Percentiles rank a stretch among this genome's conserved stretches.
Conservation (phyloP, 2,888 invertebrate species). For the Idaea aversata region DNA sequence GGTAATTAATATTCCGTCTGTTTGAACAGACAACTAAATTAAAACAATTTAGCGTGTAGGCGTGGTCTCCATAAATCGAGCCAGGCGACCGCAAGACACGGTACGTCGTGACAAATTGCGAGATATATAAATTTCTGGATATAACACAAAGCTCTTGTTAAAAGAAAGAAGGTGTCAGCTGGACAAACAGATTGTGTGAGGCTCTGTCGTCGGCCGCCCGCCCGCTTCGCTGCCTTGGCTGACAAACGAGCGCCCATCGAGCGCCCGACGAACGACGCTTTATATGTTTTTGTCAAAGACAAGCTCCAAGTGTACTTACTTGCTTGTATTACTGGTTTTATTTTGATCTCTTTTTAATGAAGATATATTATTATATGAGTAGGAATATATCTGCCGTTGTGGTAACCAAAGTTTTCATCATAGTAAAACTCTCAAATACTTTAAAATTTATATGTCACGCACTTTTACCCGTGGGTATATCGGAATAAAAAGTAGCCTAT, state of each 20-base stretch:
- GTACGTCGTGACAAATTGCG: conserved; percentile 51
- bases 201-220: conserved; percentile 21
- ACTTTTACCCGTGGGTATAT: too few relatives aligned
- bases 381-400: too few relatives aligned
- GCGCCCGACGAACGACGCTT: background rate
- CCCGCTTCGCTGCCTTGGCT: conserved; percentile 19
- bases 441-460: too few relatives aligned
- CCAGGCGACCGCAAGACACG: conserved; percentile 35
- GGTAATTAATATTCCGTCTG: conserved; percentile 13
- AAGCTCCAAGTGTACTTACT: conserved; percentile 20
- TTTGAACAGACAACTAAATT: conserved; percentile 14
- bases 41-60: conserved; percentile 21
- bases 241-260: conserved; percentile 62
- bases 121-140: conserved; percentile 63
- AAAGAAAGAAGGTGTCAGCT: conserved; percentile 70
- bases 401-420: too few relatives aligned
- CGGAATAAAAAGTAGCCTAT: too few relatives aligned
- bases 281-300: conserved; percentile 47
- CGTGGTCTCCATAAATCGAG: conserved; percentile 41
- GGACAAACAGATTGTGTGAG: conserved; percentile 69
- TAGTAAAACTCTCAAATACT: too few relatives aligned
- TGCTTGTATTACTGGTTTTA: conserved; percentile 14
- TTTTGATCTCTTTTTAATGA: conserved; percentile 16
- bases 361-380: too few relatives aligned
- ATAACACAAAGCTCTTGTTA: conserved; percentile 70